Base-by-base conservation (phyloP, 2,888 invertebrate species). In the Carpatolechia fugitivella region DNA sequence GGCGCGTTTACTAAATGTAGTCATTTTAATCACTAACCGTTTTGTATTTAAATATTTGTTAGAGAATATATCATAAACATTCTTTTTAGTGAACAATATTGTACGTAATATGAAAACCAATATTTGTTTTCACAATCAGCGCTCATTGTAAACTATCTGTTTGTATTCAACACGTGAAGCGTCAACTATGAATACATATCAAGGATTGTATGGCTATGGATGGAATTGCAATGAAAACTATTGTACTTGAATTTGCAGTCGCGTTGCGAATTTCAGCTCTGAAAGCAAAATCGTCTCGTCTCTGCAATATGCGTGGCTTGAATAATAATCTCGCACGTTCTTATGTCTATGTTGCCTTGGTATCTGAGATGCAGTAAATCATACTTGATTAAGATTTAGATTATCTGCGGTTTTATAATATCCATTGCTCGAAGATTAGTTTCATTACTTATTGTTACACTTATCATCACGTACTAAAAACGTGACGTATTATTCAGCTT, bases 311-410 rank as follows among this genome's bases (percentile, higher is more conserved):
- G 4, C 47, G 31, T 47, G 47, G 6, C 31, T 47, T 14, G 47
- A 47, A 47, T 47, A 13, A 6, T 29, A 47, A 47, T 47, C 13
- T 13, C 3, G 30, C 30, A 31, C 14, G 14, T 47, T 31, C 31
- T 10, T 18, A 29, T 24, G 50, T 38, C 49, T 49, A 16, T 36
- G 50, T 36, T 20, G 50, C 16, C 50, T 36, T 49, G 49, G 50
- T 50, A 50, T 50, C 50, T 35, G 4, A 5, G 38, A 24, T 50
- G 38, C 24, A 50, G 29, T 50, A 50, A 38, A 50, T 47, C 31
- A 36, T 49, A 35, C 4, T 48, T 35, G 18, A 31, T 10, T 30
- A 18, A 18, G 16, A 36, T 14, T 14, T n/a, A n/a, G n/a, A 36
- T 36, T 14, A 36, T 36, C 36, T 24, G 36, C 7, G 13, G 4